Conservation (phyloP, 2,797 vertebrate genomes). For the Jordanella pulchra region DNA sequence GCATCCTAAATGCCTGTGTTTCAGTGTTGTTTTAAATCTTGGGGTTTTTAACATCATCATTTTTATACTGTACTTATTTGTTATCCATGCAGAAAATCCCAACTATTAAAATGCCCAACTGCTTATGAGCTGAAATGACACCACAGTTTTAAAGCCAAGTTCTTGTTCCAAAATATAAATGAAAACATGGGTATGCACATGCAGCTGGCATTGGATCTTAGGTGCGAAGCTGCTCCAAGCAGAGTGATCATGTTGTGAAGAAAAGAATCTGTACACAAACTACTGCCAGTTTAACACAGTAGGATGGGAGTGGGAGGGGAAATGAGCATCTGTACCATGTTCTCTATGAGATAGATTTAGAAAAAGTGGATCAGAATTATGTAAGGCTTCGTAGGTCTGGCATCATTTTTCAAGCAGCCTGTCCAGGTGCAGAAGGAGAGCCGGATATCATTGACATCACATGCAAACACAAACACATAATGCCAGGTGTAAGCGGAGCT, state of each 20-base stretch:
- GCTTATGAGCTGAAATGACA: not conserved
- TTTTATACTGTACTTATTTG: not conserved
- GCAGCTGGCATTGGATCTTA: conserved; percentile 1
- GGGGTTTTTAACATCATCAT: not conserved
- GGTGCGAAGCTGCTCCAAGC: conserved; percentile 1
- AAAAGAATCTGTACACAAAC: not conserved
- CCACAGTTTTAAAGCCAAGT: not conserved
- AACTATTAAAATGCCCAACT: not conserved
- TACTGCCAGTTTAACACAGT: not conserved
- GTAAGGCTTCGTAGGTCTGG: not conserved
- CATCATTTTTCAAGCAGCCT: not conserved
- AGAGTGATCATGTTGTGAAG: not conserved
- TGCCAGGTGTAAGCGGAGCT: conserved; percentile 1
- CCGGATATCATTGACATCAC: not conserved
- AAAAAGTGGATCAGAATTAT: not conserved
- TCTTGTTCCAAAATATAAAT: not conserved
- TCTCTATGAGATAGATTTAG: not conserved
- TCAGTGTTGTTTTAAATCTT: not conserved
- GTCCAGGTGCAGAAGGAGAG: not conserved
- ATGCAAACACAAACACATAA: not conserved
- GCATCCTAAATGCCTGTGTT: not conserved
- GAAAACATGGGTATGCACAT: not conserved
- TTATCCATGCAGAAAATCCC: not conserved
- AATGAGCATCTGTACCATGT: not conserved
- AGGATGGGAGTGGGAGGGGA: not conserved